Evolutionary conservation across 1,140 invertebrate species (phyloP).

Genomic region (Saxidomus purpurata): DNA sequence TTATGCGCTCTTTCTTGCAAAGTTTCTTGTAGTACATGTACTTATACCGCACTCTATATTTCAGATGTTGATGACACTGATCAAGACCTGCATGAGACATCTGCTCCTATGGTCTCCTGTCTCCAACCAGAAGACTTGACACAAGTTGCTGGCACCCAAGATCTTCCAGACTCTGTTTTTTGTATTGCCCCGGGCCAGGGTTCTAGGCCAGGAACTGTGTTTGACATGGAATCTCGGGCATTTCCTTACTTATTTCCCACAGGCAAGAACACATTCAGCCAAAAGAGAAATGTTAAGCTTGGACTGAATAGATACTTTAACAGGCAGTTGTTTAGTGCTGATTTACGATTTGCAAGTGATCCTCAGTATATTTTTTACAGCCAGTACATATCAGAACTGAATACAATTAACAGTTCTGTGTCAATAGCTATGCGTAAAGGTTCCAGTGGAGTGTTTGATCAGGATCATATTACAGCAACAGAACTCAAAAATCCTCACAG

Average conservation of each 20-base stretch:
- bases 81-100: conserved; percentile 7
- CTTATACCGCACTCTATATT: background rate
- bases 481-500: background rate
- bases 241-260: conserved; percentile 26
- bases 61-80: background rate
- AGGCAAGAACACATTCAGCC: conserved; percentile 13
- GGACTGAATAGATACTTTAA: conserved; percentile 26
- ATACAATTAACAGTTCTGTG: conserved; percentile 9
- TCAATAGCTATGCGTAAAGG: conserved; percentile 31
- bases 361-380: conserved; percentile 32
- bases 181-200: conserved; percentile 13
- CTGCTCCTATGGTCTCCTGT: conserved; percentile 19
- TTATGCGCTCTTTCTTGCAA: background rate
- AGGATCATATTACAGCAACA: background rate
- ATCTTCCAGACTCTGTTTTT: background rate
- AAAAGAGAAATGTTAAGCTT: background rate
- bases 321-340: conserved; percentile 4
- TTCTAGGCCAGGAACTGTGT: background rate
- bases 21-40: conserved; percentile 1
- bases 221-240: conserved; percentile 22
- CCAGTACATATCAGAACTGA: conserved; percentile 15
- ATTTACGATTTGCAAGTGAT: conserved; percentile 24
- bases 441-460: background rate
- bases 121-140: conserved; percentile 18
- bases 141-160: background rate